A percentile compares a stretch with the other conserved stretches of the same genome.
Evolutionary conservation across 2,113 vertebrate genomes (phyloP).

Genomic region (Pagrus major): DNA sequence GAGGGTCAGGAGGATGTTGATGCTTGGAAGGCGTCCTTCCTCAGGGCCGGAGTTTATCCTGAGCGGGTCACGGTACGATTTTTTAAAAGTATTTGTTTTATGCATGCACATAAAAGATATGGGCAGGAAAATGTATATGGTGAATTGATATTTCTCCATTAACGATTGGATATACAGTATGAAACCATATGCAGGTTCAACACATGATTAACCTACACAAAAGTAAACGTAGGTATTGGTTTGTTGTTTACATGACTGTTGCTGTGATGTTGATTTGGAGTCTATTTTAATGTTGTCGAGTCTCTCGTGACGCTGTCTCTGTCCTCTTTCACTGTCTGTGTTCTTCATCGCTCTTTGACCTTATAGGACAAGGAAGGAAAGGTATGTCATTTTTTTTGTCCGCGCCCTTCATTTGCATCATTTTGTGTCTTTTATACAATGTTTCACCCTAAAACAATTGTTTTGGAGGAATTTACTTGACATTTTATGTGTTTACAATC

Average conservation of each 20-base stretch:
- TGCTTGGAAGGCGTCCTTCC: slow-evolving; percentile 98
- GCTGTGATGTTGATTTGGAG: slow-evolving; percentile 20
- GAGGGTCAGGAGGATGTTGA: slow-evolving; percentile 99
- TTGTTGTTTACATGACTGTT: neutral
- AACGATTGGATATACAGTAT: neutral
- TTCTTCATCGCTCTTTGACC: slow-evolving; percentile 53
- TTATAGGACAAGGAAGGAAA: slow-evolving; percentile 79
- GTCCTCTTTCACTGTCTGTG: slow-evolving; percentile 59
- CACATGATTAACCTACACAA: neutral
- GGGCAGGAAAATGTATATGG: neutral
- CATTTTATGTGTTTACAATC: neutral
- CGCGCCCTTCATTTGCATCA: neutral
- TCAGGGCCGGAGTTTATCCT: slow-evolving; percentile 97
- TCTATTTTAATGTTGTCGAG: slow-evolving; percentile 45
- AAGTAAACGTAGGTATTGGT: neutral
- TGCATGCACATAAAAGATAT: neutral
- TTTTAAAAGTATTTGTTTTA: neutral
- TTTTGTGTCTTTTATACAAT: neutral
- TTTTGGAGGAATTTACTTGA: neutral
- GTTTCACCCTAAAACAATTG: neutral
- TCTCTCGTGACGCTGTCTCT: slow-evolving; percentile 46
- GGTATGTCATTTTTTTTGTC: slow-evolving; percentile 62
- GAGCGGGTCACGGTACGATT: slow-evolving; percentile 91
- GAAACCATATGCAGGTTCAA: neutral
- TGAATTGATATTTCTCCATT: neutral